phyloP scores from a whole-genome alignment of 1,140 invertebrate genomes.

The Oedothorax gibbosus region DNA sequence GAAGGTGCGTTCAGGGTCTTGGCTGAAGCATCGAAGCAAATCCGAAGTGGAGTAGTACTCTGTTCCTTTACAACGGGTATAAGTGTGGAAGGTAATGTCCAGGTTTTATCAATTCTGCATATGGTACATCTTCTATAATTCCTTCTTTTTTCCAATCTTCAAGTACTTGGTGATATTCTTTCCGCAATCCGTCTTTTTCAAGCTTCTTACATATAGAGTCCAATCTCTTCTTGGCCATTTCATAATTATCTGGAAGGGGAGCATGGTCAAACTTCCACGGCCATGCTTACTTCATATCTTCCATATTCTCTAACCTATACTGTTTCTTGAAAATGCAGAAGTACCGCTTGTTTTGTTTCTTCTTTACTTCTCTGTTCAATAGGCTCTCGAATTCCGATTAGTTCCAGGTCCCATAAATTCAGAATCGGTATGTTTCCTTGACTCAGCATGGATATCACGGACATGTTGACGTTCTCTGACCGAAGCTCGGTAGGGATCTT shows the following conservation, averaged over 20 bases:
- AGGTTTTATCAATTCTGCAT: not conserved
- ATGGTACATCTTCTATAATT: not conserved
- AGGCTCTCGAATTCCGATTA: not conserved
- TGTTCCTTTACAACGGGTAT: not conserved
- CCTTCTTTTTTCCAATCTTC: conserved; percentile 2
- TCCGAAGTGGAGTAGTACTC: not conserved
- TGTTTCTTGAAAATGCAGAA: conserved; percentile 7
- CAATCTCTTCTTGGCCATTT: conserved; percentile 2
- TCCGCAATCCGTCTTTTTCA: not conserved
- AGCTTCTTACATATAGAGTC: not conserved
- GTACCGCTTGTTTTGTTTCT: not conserved
- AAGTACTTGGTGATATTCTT: conserved; percentile 9
- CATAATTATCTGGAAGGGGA: not conserved
- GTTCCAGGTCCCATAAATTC: not conserved
- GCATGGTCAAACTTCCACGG: not conserved
- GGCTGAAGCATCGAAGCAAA: not conserved
- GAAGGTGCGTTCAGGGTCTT: conserved; percentile 5
- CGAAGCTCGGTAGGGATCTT: not conserved
- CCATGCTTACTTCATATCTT: not conserved
- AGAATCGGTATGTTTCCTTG: not conserved
- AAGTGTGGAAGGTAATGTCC: not conserved
- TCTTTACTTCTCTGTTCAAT: not conserved
- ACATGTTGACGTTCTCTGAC: not conserved
- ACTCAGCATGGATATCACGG: not conserved
- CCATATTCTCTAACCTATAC: not conserved